phyloP scores from a whole-genome alignment of 2,888 invertebrate genomes.

The Glyphotaelius pellucidus region DNA sequence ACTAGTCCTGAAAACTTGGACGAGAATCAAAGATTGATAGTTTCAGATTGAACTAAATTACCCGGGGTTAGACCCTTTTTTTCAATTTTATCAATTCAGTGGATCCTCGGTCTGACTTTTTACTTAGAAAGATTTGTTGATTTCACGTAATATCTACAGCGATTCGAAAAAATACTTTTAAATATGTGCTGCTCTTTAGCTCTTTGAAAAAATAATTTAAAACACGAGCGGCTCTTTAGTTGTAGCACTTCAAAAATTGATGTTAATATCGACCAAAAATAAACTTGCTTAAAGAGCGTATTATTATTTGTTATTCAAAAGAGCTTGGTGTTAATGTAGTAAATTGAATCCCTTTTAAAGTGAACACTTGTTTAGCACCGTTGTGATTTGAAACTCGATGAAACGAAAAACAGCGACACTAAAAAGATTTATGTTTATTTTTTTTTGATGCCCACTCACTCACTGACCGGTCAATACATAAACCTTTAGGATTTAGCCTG shows the following conservation, averaged over 20 bases:
- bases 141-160: background rate
- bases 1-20: conserved; percentile 2
- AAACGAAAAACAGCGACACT: no score
- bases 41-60: background rate
- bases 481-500: no score
- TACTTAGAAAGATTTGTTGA: background rate
- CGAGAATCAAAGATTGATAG: conserved; percentile 2
- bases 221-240: no score
- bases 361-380: no score
- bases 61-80: background rate
- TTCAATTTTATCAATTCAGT: background rate
- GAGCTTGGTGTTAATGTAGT: no score
- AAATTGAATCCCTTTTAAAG: no score
- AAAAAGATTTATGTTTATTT: no score
- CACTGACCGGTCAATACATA: no score
- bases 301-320: no score
- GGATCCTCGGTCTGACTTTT: background rate
- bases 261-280: background rate
- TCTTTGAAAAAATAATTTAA: no score
- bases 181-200: background rate
- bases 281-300: background rate
- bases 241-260: background rate
- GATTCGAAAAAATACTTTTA: background rate
- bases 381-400: no score
- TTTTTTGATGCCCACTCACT: no score